phyloP scores from a whole-genome alignment of 2,888 invertebrate genomes.

The Yponomeuta plumbellus region DNA sequence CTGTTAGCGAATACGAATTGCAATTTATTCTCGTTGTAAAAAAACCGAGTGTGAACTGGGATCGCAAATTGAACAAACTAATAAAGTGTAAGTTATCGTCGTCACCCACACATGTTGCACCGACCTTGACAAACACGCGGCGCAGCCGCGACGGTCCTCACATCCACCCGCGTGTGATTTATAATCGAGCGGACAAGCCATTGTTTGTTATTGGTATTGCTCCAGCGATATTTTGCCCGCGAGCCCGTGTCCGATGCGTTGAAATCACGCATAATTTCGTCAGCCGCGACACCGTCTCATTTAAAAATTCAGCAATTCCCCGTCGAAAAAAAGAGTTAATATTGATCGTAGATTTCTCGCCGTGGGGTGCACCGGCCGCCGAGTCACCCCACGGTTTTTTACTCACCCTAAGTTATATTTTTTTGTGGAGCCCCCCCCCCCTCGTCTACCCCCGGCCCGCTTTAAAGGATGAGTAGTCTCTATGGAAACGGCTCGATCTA shows the following conservation, averaged over 20 bases:
- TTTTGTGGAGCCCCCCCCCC: conserved; percentile 67
- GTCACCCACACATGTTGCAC: conserved; percentile 52
- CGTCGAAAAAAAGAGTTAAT: conserved; percentile 75
- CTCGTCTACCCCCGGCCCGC: conserved; percentile 60
- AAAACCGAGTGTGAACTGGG: neutral
- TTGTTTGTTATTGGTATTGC: conserved; percentile 11
- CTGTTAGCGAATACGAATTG: neutral
- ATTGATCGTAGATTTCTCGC: conserved; percentile 77
- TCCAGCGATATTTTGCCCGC: neutral
- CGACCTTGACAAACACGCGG: conserved; percentile 61
- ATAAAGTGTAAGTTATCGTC: conserved; percentile 23
- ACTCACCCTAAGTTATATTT: conserved; percentile 78
- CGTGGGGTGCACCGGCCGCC: conserved; percentile 77
- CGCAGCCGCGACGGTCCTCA: conserved; percentile 27
- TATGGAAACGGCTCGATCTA: conserved; percentile 77
- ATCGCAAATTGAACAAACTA: conserved; percentile 11
- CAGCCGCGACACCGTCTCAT: conserved; percentile 28
- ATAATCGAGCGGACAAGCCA: conserved; percentile 30
- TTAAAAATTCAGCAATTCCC: conserved; percentile 72
- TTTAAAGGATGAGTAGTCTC: conserved; percentile 78
- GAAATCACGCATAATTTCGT: conserved; percentile 33
- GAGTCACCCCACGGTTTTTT: conserved; percentile 78
- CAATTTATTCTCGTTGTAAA: neutral
- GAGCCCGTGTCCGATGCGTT: conserved; percentile 34
- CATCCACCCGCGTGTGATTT: conserved; percentile 38